Evolutionary conservation across 2,888 invertebrate species (phyloP).

Genomic region (Tubiluchus corallicola): DNA sequence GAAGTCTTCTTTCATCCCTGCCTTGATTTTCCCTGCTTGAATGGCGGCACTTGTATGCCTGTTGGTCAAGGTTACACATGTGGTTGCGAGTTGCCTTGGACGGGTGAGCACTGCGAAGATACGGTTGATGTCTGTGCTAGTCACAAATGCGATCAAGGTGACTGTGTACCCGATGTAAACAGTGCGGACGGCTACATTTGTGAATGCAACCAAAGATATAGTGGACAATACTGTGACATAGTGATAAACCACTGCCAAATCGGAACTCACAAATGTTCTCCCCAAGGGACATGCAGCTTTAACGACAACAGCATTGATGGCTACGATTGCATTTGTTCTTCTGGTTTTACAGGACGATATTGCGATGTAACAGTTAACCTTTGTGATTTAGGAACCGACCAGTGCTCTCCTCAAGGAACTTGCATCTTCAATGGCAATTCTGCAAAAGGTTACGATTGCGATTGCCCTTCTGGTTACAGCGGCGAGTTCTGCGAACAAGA

Average conservation of each 20-base stretch:
- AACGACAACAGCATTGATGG: slow-evolving; percentile 1
- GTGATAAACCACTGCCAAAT: too few relatives aligned
- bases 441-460: too few relatives aligned
- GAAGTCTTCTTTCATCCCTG: background rate
- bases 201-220: background rate
- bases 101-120: background rate
- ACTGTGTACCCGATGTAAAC: too few relatives aligned
- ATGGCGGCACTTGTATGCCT: background rate
- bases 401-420: background rate
- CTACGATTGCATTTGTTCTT: background rate
- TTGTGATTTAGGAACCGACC: background rate
- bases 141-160: background rate
- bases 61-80: background rate
- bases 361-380: slow-evolving; percentile 1
- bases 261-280: background rate
- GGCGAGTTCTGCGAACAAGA: background rate
- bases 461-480: background rate
- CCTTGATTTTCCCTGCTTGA: background rate
- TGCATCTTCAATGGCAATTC: background rate
- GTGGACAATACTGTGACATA: background rate
- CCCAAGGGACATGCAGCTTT: background rate
- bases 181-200: background rate
- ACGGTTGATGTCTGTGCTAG: background rate
- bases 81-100: background rate
- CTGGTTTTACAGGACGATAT: background rate